Evolutionary conservation across 2,797 vertebrate genomes (phyloP), one percentile per base, ranked within the genome.

Genomic region (Vespertilio murinus): DNA sequence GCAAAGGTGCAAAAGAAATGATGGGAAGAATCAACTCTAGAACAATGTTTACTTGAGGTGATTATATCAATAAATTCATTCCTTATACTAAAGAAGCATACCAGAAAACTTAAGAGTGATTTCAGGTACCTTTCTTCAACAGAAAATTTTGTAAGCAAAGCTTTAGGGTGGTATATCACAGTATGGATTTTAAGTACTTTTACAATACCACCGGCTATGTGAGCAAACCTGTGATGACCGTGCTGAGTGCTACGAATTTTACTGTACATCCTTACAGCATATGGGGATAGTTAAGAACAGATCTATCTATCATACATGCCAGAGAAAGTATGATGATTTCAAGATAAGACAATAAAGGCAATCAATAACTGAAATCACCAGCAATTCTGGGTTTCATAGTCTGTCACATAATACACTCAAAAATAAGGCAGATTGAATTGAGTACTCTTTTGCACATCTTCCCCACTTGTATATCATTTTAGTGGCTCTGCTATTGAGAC

Each of bases 171-270:
- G 56, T 49, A 20, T 8, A 75, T 56, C 56, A 71, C 10, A 82
- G 70, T 61, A 69, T 1, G 52, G 73, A 88, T 82, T 90, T 86
- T 38, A 74, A 92, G 38, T 88, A 92, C 42, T 49, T 93, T 52
- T 49, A 2, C 94, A 93, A 67, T 54, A 61, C 45, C 79, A 82
- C 14, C 40, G 52, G 4, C 59, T 47, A 40, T 20, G 17, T 85
- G 47, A 95, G 40, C 28, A 94, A 84, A 69, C 5, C 16, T 17
- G 6, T 13, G 11, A 65, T 56, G 45, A 64, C 23, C n/a, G 64
- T 33, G 52, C 35, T 47, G 59, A 71, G 52, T 67, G 65, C 56
- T 64, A 84, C 73, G 47, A 52, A 54, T 88, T 80, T 59, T 10
- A n/a, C 71, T 45, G 10, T 10, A 38, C 45, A 20, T 45, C 4